A percentile compares a stretch with the other conserved stretches of the same genome.
These are phyloP conservation scores for Stenodera caucasica DNA, from an alignment of 2,888 invertebrate species.

Conservation along the genomic window DNA sequence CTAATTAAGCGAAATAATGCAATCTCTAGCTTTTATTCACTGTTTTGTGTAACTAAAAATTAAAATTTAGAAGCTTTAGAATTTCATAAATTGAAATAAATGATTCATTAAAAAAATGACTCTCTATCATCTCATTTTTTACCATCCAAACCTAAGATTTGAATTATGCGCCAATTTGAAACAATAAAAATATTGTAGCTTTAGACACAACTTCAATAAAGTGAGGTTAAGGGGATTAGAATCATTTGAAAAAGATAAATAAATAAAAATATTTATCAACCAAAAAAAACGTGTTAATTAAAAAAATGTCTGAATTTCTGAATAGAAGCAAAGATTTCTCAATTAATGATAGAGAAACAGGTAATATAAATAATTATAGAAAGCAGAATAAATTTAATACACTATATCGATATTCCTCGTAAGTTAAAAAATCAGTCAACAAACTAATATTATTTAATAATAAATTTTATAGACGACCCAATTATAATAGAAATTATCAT, in stretches of 20 bases:
- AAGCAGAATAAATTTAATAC: background rate
- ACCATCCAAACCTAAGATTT: no score
- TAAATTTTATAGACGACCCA: background rate
- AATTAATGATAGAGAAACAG: background rate
- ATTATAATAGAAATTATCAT: background rate
- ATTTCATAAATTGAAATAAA: constrained; percentile 1
- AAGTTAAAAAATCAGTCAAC: background rate
- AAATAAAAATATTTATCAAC: no score
- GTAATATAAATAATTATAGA: background rate
- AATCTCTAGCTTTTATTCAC: background rate
- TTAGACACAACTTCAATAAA: no score
- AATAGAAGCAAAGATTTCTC: no score
- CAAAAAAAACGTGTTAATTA: no score
- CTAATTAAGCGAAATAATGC: background rate
- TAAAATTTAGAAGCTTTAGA: background rate
- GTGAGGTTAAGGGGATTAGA: no score
- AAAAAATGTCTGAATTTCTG: no score
- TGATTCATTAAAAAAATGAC: background rate
- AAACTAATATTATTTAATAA: background rate
- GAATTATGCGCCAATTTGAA: no score
- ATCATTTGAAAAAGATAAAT: no score
- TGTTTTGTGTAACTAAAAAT: background rate
- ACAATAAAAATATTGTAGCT: no score
- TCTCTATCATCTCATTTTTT: no score
- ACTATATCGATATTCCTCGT: background rate